Base-by-base conservation (phyloP, 2,797 vertebrate genomes). In the Enteromius trimaculatus region DNA sequence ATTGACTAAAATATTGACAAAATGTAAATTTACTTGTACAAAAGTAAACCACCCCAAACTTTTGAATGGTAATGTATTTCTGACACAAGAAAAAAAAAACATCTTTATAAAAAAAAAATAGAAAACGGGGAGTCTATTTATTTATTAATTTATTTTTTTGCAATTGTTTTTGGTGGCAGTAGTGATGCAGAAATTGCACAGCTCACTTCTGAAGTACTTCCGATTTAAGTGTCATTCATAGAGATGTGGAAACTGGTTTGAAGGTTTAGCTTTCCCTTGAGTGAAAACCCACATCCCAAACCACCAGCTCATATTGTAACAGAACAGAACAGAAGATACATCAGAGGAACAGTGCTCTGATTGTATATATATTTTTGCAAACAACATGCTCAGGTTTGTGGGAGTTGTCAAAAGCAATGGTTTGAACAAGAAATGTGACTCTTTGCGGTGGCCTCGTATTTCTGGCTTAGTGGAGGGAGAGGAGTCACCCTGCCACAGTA, bases 361-460 rank as follows among this genome's bases (percentile, higher is more conserved):
- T n/a, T 44, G 31, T 19, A 55, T 21, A 44, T 26, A 58, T 21
- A 68, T 82, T 77, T 69, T 69, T 9, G 14, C 21, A 78, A 44
- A 44, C 26, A 77, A 31, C 39, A 77, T 47, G 65, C 21, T 82
- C 31, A 82, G 4, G 42, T 65, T 81, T 74, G 55, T 72, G 70
- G 1, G 42, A 26, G 68, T 37, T 64, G 42, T 31, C 17, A 11
- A 82, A 76, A 66, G 3, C 19, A 23, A 21, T 53, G 60, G 44
- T 66, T 62, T 81, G 26, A 42, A 55, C 47, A 23, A 75, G 80
- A 76, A 76, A 82, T 76, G 23, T 76, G 47, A 68, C 23, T 76
- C 58, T 66, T n/a, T 68, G 71, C 29, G 71, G 80, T 49, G 42
- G 3, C 47, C 23, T 82, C 71, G 23, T n/a, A 31, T 82, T 82